Conservation (phyloP, 1,140 invertebrate genomes). For the Platyscapa corneri region DNA sequence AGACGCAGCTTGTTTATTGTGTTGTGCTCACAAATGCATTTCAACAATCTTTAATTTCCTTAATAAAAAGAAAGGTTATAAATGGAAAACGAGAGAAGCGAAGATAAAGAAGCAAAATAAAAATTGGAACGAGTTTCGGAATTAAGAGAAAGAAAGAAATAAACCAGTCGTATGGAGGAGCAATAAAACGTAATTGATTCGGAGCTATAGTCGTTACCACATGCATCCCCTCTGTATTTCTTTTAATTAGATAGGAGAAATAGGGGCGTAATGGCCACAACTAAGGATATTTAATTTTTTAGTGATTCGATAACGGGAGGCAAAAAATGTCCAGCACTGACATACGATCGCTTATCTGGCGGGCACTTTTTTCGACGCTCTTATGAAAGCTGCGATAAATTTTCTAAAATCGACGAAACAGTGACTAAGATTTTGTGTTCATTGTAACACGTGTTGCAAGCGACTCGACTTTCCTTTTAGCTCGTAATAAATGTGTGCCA, state of each 20-base stretch:
- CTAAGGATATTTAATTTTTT: conserved; percentile 2
- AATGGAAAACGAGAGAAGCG: conserved; percentile 31
- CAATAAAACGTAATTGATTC: conserved; percentile 17
- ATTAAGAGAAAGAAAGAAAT: conserved; percentile 14
- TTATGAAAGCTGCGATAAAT: neutral
- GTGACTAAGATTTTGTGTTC: neutral
- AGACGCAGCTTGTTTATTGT: too few species aligned
- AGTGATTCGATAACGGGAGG: neutral
- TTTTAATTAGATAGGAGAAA: conserved; percentile 53
- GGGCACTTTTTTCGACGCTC: neutral
- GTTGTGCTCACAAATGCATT: neutral
- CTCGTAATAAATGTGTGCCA: too few species aligned
- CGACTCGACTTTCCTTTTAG: too few species aligned
- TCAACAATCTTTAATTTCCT: neutral
- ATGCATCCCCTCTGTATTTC: conserved; percentile 26
- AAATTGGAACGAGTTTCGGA: conserved; percentile 43
- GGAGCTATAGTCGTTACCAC: neutral
- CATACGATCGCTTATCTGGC: neutral
- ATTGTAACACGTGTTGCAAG: too few species aligned
- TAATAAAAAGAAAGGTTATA: neutral
- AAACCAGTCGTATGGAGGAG: conserved; percentile 1
- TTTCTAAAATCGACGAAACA: neutral
- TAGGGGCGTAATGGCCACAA: neutral
- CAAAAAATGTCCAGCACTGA: neutral
- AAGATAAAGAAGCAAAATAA: conserved; percentile 53